phyloP scores from a whole-genome alignment of 2,113 vertebrate species.

The Holacanthus passer region DNA sequence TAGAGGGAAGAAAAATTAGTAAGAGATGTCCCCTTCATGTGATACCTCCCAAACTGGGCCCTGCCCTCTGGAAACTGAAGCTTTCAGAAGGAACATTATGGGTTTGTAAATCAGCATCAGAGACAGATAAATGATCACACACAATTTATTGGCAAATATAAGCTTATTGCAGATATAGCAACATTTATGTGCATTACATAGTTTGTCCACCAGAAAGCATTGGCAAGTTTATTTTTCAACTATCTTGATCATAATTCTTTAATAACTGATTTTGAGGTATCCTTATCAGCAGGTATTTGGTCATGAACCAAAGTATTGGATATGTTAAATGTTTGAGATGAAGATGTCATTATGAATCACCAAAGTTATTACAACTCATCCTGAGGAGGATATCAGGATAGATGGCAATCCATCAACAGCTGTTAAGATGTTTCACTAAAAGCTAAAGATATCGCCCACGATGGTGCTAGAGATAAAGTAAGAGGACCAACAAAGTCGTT shows the following conservation, averaged over 20 bases:
- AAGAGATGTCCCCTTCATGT: background rate
- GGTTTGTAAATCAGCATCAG: background rate
- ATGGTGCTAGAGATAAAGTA: background rate
- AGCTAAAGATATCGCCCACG: background rate
- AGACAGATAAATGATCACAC: background rate
- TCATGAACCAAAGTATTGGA: background rate
- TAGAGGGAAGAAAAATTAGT: background rate
- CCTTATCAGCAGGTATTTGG: background rate
- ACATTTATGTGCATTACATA: background rate
- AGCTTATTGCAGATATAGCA: background rate
- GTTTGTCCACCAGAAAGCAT: background rate
- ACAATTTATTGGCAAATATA: background rate
- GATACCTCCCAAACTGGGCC: background rate
- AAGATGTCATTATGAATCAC: too few relatives aligned
- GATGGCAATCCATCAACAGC: background rate
- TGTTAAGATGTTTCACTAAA: background rate
- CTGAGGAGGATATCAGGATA: background rate
- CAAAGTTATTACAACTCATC: background rate
- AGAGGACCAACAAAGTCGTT: background rate
- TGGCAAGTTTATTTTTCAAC: background rate
- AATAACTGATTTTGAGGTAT: too few relatives aligned
- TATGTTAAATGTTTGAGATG: background rate
- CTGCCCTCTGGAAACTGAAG: background rate
- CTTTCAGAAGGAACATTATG: background rate
- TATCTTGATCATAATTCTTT: too few relatives aligned